Evolutionary conservation across 1,140 invertebrate genomes (phyloP).

Genomic region (Oscheius sp.): DNA sequence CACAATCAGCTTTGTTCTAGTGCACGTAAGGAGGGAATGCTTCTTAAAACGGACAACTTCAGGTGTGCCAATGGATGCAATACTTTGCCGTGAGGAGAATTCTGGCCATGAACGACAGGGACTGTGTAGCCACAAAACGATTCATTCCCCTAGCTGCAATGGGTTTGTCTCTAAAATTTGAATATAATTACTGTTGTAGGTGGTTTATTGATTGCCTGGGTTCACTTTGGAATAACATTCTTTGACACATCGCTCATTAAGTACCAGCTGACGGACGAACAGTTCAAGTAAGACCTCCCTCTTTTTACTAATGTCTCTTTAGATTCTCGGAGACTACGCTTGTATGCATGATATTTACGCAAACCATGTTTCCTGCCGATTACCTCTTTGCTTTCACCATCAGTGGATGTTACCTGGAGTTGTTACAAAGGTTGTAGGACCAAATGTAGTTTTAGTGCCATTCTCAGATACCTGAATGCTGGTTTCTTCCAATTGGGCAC

Average conservation of each 20-base stretch:
- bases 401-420: slow-evolving; percentile 58
- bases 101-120: slow-evolving; percentile 51
- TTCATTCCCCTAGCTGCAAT: slow-evolving; percentile 52
- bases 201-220: slow-evolving; percentile 25
- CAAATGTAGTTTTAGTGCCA: not conserved
- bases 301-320: not conserved
- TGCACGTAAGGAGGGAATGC: slow-evolving; percentile 19
- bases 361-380: slow-evolving; percentile 60
- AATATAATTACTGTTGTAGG: not conserved
- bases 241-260: slow-evolving; percentile 56
- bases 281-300: slow-evolving; percentile 37
- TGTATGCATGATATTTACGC: slow-evolving; percentile 58
- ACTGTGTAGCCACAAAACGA: slow-evolving; percentile 42
- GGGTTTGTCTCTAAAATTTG: not conserved
- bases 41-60: slow-evolving; percentile 7
- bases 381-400: slow-evolving; percentile 57
- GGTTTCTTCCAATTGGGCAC: slow-evolving; percentile 56
- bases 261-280: slow-evolving; percentile 54
- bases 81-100: slow-evolving; percentile 54
- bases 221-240: slow-evolving; percentile 58
- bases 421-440: slow-evolving; percentile 45
- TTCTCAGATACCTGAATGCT: slow-evolving; percentile 52
- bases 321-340: slow-evolving; percentile 51
- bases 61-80: slow-evolving; percentile 56
- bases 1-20: slow-evolving; percentile 9